Evolutionary conservation across 2,888 invertebrate species (phyloP).

Genomic region (Hartigia nigra): DNA sequence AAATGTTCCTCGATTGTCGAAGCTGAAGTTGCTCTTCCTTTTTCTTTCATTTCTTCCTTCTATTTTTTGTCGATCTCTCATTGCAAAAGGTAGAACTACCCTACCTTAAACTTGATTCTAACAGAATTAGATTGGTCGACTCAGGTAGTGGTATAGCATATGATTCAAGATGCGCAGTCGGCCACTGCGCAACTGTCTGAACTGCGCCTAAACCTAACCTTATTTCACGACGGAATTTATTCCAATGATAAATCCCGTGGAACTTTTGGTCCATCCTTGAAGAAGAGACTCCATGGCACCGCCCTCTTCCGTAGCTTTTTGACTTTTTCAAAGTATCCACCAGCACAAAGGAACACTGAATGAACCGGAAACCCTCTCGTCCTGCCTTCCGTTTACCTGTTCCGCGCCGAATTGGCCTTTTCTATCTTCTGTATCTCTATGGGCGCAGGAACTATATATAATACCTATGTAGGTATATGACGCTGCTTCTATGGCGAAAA

Average conservation of each 20-base stretch:
- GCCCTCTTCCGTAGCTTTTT: constrained; percentile 54
- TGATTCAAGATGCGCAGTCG: neutral
- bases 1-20: constrained; percentile 56
- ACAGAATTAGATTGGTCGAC: constrained; percentile 53
- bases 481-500: neutral
- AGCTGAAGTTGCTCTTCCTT: constrained; percentile 2
- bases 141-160: neutral
- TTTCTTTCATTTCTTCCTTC: constrained; percentile 10
- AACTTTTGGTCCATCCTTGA: constrained; percentile 28
- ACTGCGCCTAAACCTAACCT: neutral
- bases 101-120: constrained; percentile 59
- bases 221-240: constrained; percentile 1
- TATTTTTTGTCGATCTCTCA: constrained; percentile 8
- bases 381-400: neutral
- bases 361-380: constrained; percentile 50
- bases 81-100: constrained; percentile 23
- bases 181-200: neutral
- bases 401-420: neutral
- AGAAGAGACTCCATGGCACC: constrained; percentile 41
- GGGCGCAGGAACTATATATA: neutral
- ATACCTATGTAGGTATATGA: neutral
- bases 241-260: constrained; percentile 4
- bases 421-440: neutral
- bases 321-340: constrained; percentile 46
- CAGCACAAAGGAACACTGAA: constrained; percentile 42